Percentiles rank a stretch among this genome's conserved stretches.
These are phyloP conservation scores for Schlechtendalia chinensis DNA, from an alignment of 1,140 invertebrate genomes.

Conservation along the genomic window DNA sequence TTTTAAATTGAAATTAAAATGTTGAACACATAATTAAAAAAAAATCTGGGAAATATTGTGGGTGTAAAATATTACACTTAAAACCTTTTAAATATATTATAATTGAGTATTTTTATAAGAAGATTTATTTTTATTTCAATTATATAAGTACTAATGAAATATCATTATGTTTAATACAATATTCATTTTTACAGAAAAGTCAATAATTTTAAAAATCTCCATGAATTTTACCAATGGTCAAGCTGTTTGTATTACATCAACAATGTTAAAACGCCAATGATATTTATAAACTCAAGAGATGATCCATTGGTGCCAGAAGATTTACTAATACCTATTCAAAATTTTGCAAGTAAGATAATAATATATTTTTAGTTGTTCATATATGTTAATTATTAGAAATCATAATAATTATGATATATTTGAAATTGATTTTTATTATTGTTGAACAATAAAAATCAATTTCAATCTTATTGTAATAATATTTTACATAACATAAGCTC, in stretches of 20 bases:
- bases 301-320: slow-evolving; percentile 82
- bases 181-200: slow-evolving; percentile 62
- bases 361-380: not conserved
- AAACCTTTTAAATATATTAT: not conserved
- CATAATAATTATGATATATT: too few relatives aligned
- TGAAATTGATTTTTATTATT: too few relatives aligned
- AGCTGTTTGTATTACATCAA: slow-evolving; percentile 75
- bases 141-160: not conserved
- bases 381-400: too few relatives aligned
- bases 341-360: slow-evolving; percentile 68
- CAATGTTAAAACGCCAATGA: slow-evolving; percentile 76
- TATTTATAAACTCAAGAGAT: slow-evolving; percentile 84
- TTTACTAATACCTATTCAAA: slow-evolving; percentile 69
- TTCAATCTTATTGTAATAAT: too few relatives aligned
- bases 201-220: slow-evolving; percentile 73
- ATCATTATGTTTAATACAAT: not conserved
- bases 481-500: too few relatives aligned
- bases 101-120: not conserved
- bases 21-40: too few relatives aligned
- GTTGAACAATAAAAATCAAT: too few relatives aligned
- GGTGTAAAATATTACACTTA: too few relatives aligned
- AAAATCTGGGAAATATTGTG: too few relatives aligned
- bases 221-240: slow-evolving; percentile 79
- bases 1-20: too few relatives aligned
- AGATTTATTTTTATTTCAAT: not conserved